Evolutionary conservation across 2,797 vertebrate genomes (phyloP).

Genomic region (Hyperoplus lanceolatus): DNA sequence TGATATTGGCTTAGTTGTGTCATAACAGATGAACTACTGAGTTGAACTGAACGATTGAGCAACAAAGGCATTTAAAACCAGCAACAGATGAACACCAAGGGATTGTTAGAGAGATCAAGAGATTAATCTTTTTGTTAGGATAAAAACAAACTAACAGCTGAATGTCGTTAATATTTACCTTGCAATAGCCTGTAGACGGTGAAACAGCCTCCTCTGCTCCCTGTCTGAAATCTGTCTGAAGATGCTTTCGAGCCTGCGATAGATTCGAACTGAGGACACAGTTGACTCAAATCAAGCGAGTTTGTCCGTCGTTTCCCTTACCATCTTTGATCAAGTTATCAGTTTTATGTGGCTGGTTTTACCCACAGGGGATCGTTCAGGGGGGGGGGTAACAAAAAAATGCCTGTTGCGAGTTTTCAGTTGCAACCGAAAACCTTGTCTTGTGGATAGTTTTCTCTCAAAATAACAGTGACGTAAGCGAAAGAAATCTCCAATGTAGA

Average conservation of each 20-base stretch:
- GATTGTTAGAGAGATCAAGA: too few species aligned
- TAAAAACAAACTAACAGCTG: not conserved
- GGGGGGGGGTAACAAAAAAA: not conserved
- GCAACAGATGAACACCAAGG: not conserved
- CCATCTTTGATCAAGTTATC: constrained; percentile 51
- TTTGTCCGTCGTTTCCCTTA: constrained; percentile 36
- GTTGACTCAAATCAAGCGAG: constrained; percentile 35
- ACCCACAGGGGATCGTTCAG: constrained; percentile 39
- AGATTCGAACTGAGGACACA: constrained; percentile 22
- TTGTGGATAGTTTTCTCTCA: constrained; percentile 14
- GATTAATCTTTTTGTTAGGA: not conserved
- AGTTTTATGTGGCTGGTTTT: not conserved
- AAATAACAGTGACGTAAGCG: not conserved
- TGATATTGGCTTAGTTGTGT: not conserved
- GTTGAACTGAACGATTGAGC: not conserved
- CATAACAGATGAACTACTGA: not conserved
- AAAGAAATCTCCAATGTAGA: not conserved
- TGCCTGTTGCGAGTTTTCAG: constrained; percentile 49
- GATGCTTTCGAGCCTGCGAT: constrained; percentile 37
- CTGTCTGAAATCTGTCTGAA: constrained; percentile 21
- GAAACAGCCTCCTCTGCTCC: constrained; percentile 38
- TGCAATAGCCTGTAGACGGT: constrained; percentile 26
- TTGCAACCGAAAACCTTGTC: constrained; percentile 59
- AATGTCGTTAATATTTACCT: constrained; percentile 46
- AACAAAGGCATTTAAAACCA: not conserved